Base-by-base conservation (phyloP, 2,888 invertebrate species). In the Aphidius colemani region DNA sequence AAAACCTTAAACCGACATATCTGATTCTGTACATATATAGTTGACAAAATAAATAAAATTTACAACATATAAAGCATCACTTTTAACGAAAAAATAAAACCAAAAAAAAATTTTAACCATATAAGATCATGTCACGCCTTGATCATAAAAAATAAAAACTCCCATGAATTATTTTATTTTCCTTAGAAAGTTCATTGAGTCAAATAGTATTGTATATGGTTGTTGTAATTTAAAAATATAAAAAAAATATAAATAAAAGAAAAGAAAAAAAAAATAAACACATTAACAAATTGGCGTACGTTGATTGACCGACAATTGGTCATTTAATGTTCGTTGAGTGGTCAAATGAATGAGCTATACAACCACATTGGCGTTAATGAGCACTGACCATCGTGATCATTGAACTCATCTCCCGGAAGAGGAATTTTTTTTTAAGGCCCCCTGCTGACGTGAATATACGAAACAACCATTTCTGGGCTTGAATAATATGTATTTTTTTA, bases 1-100 rank as follows among this genome's bases (percentile, higher is more conserved):
- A 57, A 57, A 57, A 57, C 40, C 11, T 57, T 39, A 11, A 57
- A 57, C 46, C 57, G 57, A 57, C 46, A 57, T 57, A 46, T 57
- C 57, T 46, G 46, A 57, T 30, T 30, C 30, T 30, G 30, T 18
- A 1, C 2, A 18, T 18, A 30, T 30, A 30, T 30, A 30, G 5
- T 30, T 30, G 30, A 5, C 30, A 30, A 30, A 30, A 30, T 2
- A 30, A 30, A 30, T 30, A 30, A 30, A 30, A 30, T 30, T 30
- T 30, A 30, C 30, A 30, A 30, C 30, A 30, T 30, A 30, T 30
- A 30, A 30, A 30, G 5, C 45, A 45, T 56, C 46, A 40, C 46
- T 57, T 41, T 45, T 39, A 30, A 46, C 57, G 11, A 44, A 10
- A 11, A 11, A 41, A n/a, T 13, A 13, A 40, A 41, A 41, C 13